phyloP scores from a whole-genome alignment of 2,888 invertebrate genomes.

The Drosophila planitibia region DNA sequence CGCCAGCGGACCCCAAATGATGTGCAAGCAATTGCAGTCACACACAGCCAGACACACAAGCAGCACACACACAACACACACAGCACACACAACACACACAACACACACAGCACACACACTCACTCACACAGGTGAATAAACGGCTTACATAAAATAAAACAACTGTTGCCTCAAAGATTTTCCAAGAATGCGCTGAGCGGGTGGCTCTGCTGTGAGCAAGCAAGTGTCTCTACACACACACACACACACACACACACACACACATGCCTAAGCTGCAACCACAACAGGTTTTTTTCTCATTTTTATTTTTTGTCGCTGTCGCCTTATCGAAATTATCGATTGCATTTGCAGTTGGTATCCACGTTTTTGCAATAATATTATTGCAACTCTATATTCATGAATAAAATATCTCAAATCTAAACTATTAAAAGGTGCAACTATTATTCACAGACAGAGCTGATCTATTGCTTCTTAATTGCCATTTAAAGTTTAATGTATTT shows the following conservation, averaged over 20 bases:
- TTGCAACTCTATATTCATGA: slow-evolving; percentile 34
- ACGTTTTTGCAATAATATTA: slow-evolving; percentile 6
- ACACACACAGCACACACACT: slow-evolving; percentile 12
- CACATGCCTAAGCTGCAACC: slow-evolving; percentile 1
- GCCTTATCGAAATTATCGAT: slow-evolving; percentile 44
- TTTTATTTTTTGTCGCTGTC: slow-evolving; percentile 18
- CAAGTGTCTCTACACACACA: slow-evolving; percentile 50
- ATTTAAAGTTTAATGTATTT: background rate
- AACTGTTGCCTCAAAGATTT: slow-evolving; percentile 58
- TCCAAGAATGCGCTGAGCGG: slow-evolving; percentile 76
- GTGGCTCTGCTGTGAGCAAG: slow-evolving; percentile 50
- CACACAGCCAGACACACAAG: slow-evolving; percentile 10
- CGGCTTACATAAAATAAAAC: slow-evolving; percentile 1
- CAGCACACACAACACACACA: slow-evolving; percentile 13
- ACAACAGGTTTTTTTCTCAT: slow-evolving; percentile 30
- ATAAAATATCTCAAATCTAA: slow-evolving; percentile 24
- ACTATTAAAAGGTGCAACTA: slow-evolving; percentile 5
- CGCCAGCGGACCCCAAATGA: slow-evolving; percentile 54
- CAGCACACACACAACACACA: slow-evolving; percentile 13
- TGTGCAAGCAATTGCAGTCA: slow-evolving; percentile 68
- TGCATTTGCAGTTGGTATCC: slow-evolving; percentile 29
- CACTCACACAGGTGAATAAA: slow-evolving; percentile 7
- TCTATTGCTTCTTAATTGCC: slow-evolving; percentile 7
- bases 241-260: slow-evolving; percentile 11
- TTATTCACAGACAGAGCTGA: background rate